phyloP scores from a whole-genome alignment of 2,797 vertebrate species.

The Lutjanus argentimaculatus region DNA sequence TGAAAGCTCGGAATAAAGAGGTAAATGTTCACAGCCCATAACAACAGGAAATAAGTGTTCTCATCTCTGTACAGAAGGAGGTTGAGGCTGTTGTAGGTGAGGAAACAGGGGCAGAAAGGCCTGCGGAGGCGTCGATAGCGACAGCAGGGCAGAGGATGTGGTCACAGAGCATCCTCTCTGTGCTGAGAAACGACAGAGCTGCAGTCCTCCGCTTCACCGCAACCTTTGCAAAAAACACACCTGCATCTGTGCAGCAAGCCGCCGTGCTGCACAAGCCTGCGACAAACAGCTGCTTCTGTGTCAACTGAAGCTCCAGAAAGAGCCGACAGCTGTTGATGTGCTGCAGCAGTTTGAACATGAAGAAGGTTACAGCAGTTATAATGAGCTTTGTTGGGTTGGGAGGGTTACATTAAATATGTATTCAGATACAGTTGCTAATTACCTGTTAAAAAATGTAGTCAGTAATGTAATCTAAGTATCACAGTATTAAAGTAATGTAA shows the following conservation, averaged over 20 bases:
- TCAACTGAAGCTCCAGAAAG: conserved; percentile 33
- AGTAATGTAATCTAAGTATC: too few relatives aligned
- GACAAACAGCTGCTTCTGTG: conserved; percentile 26
- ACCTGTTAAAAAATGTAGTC: too few relatives aligned
- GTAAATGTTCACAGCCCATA: neutral
- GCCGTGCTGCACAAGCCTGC: neutral
- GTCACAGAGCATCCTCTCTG: conserved; percentile 33
- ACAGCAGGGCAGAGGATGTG: conserved; percentile 64
- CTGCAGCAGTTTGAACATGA: neutral
- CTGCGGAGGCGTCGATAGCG: conserved; percentile 3
- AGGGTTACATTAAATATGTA: too few relatives aligned
- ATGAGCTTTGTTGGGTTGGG: neutral
- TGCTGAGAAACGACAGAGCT: conserved; percentile 12
- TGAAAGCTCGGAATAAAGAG: neutral
- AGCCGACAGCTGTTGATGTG: neutral
- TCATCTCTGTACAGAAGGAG: neutral
- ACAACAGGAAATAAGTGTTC: conserved; percentile 23
- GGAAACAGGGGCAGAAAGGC: conserved; percentile 7
- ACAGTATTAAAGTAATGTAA: too few relatives aligned
- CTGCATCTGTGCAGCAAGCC: neutral
- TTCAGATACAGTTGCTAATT: too few relatives aligned
- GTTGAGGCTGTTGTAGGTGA: neutral
- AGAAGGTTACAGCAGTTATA: neutral
- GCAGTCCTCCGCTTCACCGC: conserved; percentile 31
- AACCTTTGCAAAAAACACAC: neutral